Conservation (phyloP, 1,140 invertebrate species). For the Apis mellifera region Amel_HAv3.1 CM009941.2:2129001-2129500, state of each 20-base stretch:
- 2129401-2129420: slow-evolving; percentile 10
- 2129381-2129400: slow-evolving; percentile 16
- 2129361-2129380: slow-evolving; percentile 51
- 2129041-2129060: too few species aligned
- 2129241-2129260: slow-evolving; percentile 65
- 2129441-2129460: slow-evolving; percentile 61
- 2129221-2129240: slow-evolving; percentile 23
- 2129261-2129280: slow-evolving; percentile 39
- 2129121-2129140: too few species aligned
- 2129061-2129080: too few species aligned
- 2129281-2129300: slow-evolving; percentile 7
- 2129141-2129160: too few species aligned
- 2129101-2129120: too few species aligned
- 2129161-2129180: too few species aligned
- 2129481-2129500: slow-evolving; percentile 24
- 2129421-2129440: slow-evolving; percentile 61
- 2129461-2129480: slow-evolving; percentile 61
- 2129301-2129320: slow-evolving; percentile 26
- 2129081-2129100: too few species aligned
- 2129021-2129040: too few species aligned
- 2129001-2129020: too few species aligned
- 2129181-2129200: neutral
- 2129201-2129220: slow-evolving; percentile 56
- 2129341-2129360: slow-evolving; percentile 51
- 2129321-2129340: slow-evolving; percentile 57